Conservation (phyloP, 2,113 vertebrate genomes). For the Loxodonta africana region DNA sequence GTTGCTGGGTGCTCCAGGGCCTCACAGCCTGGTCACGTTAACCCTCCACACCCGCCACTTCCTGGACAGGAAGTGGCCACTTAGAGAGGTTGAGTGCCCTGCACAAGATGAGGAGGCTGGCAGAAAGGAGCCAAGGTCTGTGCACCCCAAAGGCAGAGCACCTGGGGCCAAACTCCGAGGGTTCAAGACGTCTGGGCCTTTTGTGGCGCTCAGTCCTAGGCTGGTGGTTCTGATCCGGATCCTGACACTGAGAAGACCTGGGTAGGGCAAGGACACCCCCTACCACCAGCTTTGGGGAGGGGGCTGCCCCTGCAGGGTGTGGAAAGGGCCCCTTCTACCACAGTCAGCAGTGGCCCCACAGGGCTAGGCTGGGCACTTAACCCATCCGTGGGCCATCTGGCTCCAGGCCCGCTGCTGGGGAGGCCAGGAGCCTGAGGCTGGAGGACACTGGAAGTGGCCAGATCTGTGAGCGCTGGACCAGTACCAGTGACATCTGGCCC, state of each 20-base stretch:
- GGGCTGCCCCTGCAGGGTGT: no score
- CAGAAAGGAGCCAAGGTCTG: background rate
- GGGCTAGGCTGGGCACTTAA: accelerated
- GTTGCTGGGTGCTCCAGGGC: accelerated
- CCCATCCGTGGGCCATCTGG: accelerated
- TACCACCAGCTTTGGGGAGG: background rate
- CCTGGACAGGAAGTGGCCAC: no score
- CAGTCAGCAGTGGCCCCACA: background rate
- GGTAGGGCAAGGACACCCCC: accelerated
- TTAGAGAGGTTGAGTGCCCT: background rate
- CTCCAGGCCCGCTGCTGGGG: no score
- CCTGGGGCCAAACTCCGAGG: background rate
- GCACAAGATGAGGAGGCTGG: background rate
- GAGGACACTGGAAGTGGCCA: accelerated
- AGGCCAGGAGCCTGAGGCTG: background rate
- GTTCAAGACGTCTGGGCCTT: no score
- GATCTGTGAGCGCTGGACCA: background rate
- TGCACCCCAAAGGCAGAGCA: background rate
- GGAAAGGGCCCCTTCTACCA: background rate
- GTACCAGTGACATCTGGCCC: background rate
- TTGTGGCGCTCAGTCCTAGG: accelerated
- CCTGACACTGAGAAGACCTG: background rate
- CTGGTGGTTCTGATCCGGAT: accelerated
- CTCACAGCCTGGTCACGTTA: accelerated
- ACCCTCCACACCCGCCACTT: background rate